Base-by-base conservation (phyloP, 2,797 vertebrate species). In the Cichlasoma orientale region DNA sequence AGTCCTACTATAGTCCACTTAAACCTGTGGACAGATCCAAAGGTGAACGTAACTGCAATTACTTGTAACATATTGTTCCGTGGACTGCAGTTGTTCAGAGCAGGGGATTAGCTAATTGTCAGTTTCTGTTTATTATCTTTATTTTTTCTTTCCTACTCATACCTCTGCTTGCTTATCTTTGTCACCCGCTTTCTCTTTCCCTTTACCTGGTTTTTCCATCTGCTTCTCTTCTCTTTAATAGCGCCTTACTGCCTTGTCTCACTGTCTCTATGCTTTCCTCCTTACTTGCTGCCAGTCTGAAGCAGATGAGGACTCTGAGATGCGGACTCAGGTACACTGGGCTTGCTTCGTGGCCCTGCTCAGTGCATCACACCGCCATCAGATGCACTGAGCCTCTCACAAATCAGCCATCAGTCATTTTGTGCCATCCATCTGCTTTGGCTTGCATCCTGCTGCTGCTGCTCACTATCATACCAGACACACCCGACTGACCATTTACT, bases 231-330 rank as follows among this genome's bases (percentile, higher is more conserved):
- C 76, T 73, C 44, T 56, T 79, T 27, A 61, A 59, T 50, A 7
- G 19, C 54, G 4, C 12, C 2, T 72, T 31, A 21, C 69, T 25
- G 82, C 21, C 47, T 63, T n/a, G 5, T 84, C 80, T 91, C 80
- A 87, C 82, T n/a, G 78, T 80, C 63, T 90, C 70, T 85, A 80
- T 92, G 91, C 75, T 95, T 87, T 94, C 91, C 91, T 85, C 73
- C 74, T 78, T 86, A 55, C 82, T 75, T 18, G 85, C 96, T 88
- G 92, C 82, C 96, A 99, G 98, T 99, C 98, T 93, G 98, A 99
- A 87, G 97, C 97, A 82, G 98, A 99, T 71, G 98, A 98, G 74
- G 97, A 98, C 78, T 95, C 97, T 85, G 97, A 98, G 91, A 95
- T 95, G 91, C 97, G 94, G 93, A 96, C 96, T 85, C 97, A 99